phyloP scores from a whole-genome alignment of 2,113 vertebrate genomes.

The Alligator mississippiensis region DNA sequence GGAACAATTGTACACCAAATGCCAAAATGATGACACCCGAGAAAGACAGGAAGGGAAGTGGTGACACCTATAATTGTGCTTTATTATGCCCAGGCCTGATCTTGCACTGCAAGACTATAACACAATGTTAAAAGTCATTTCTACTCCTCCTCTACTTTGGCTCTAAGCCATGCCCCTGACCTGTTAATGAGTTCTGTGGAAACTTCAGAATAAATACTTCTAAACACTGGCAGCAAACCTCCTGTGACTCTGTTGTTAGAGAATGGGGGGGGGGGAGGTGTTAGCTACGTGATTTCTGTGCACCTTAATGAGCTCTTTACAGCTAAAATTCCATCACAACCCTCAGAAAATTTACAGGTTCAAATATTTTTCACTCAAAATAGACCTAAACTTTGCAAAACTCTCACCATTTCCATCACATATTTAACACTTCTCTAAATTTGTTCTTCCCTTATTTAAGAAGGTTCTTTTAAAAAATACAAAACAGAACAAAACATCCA shows the following conservation, averaged over 20 bases:
- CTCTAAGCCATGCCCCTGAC: accelerated
- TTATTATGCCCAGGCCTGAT: neutral
- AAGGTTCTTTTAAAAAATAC: neutral
- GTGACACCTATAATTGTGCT: neutral
- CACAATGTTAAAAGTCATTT: accelerated
- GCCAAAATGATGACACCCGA: accelerated
- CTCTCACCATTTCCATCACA: accelerated
- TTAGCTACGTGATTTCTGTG: neutral
- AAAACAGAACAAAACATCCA: neutral
- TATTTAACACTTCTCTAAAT: accelerated
- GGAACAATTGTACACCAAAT: accelerated
- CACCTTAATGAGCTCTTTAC: neutral
- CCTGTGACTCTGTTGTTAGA: neutral
- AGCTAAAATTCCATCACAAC: neutral
- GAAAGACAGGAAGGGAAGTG: neutral
- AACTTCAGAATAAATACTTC: neutral
- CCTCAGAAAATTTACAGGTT: accelerated
- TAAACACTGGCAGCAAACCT: neutral
- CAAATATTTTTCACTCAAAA: neutral
- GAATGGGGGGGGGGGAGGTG: neutral
- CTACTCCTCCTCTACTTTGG: accelerated
- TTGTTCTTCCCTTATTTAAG: neutral
- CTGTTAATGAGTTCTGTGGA: neutral
- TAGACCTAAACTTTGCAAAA: neutral
- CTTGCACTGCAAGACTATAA: neutral